phyloP scores from a whole-genome alignment of 2,888 invertebrate genomes.

The Lithophane ornitopus region DNA sequence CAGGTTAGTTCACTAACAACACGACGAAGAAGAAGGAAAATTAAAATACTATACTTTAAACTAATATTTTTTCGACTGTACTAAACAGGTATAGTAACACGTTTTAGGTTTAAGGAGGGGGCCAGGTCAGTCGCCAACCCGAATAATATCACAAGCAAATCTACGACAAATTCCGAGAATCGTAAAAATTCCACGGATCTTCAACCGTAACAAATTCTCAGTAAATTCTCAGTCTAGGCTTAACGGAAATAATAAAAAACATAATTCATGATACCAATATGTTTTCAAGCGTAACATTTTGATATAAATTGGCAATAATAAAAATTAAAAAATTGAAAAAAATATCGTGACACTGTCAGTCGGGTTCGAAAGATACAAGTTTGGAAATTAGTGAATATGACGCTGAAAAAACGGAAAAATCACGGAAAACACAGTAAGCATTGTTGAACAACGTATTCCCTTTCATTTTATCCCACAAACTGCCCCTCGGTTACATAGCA shows the following conservation, averaged over 20 bases:
- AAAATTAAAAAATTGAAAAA: slow-evolving; percentile 48
- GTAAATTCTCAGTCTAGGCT: slow-evolving; percentile 6
- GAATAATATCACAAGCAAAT: neutral
- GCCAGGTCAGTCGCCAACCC: neutral
- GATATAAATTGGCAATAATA: slow-evolving; percentile 32
- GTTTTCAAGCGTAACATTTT: slow-evolving; percentile 25
- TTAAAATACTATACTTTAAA: too few relatives aligned
- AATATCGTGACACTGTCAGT: slow-evolving; percentile 60
- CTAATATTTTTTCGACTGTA: too few relatives aligned
- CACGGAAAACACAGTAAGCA: slow-evolving; percentile 1
- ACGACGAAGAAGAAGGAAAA: too few relatives aligned
- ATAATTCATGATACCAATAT: slow-evolving; percentile 33
- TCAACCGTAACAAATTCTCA: slow-evolving; percentile 8
- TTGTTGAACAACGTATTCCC: slow-evolving; percentile 21
- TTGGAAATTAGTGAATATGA: slow-evolving; percentile 45
- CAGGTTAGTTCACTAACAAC: too few relatives aligned
- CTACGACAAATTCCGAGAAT: slow-evolving; percentile 11
- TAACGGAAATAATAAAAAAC: slow-evolving; percentile 38
- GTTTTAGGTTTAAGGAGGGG: too few relatives aligned
- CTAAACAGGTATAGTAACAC: too few relatives aligned
- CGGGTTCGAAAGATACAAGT: slow-evolving; percentile 49
- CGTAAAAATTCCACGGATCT: slow-evolving; percentile 27
- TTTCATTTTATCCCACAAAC: slow-evolving; percentile 10
- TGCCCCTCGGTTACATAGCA: slow-evolving; percentile 23
- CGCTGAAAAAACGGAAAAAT: slow-evolving; percentile 16